Evolutionary conservation across 2,888 invertebrate species (phyloP), one percentile per base, ranked within the genome.

Genomic region (Ferdinandea cuprea): DNA sequence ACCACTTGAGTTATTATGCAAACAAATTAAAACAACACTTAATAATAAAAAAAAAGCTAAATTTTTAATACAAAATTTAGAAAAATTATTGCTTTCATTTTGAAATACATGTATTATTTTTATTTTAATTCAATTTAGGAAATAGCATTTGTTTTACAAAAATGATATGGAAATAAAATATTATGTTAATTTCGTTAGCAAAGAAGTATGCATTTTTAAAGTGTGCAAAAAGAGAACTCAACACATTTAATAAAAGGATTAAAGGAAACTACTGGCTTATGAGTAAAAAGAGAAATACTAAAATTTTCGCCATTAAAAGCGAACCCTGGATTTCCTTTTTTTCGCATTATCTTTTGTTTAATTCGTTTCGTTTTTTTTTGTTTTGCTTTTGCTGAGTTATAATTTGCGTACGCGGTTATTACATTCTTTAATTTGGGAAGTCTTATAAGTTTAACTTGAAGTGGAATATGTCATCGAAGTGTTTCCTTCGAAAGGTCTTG

Each of bases 241-340:
- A 5, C 4, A 40, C 7, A 6, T 8, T 40, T 11, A 40, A 40
- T 15, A 35, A 40, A 28, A 9, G 25, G 7, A 0, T 28, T n/a
- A 2, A 48, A 68, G 56, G 0, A 17, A 48, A 25, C n/a, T 54
- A n/a, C n/a, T 32, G 1, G 17, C 11, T 25, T 32, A 52, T 6
- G 25, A n/a, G 28, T 46, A 8, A 52, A 52, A 30, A 59, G 32
- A 50, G 13, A 30, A 68, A 32, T 42, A 25, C 19, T 32, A 30
- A 68, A 72, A 50, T 30, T 79, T 73, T 59, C 79, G 79, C 79
- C 42, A 15, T 65, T 65, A 35, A 21, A 72, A 73, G 65, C 84
- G 84, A 84, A 78, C 84, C 84, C 84, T 84, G 84, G 84, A 79
- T 84, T 79, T 79, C 84, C 84, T 79, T 84, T 83, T 50, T 68